Evolutionary conservation across 1,140 invertebrate genomes (phyloP).

Genomic region (Drosophila trapezifrons): DNA sequence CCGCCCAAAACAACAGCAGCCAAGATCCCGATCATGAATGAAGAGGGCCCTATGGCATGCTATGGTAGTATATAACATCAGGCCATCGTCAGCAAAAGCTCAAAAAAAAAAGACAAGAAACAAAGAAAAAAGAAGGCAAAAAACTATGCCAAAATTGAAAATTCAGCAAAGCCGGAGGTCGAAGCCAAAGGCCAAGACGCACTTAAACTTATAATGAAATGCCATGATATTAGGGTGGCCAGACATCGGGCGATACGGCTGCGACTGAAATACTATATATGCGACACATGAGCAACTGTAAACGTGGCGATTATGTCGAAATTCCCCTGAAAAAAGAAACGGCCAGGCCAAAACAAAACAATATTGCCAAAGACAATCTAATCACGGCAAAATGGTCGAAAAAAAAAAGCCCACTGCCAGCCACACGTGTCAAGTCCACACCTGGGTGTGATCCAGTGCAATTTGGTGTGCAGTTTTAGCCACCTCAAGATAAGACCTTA

Average conservation of each 20-base stretch:
- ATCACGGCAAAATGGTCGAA: conserved; percentile 14
- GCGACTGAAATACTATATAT: conserved; percentile 6
- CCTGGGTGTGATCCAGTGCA: conserved; percentile 22
- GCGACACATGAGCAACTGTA: conserved; percentile 7
- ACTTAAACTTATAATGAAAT: conserved; percentile 47
- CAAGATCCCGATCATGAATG: conserved; percentile 25
- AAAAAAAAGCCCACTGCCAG: conserved; percentile 2
- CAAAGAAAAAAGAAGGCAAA: background rate
- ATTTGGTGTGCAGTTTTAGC: conserved; percentile 15
- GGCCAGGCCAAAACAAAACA: conserved; percentile 26
- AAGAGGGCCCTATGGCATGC: conserved; percentile 9
- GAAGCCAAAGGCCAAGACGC: conserved; percentile 34
- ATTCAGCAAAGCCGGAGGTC: conserved; percentile 33
- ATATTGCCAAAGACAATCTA: conserved; percentile 27
- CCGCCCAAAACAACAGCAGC: conserved; percentile 1
- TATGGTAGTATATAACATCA: conserved; percentile 11
- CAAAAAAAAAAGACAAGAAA: too few species aligned
- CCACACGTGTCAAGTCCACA: conserved; percentile 22
- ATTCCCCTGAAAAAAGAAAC: conserved; percentile 12
- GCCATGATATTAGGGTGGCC: conserved; percentile 19
- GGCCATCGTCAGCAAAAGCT: conserved; percentile 4
- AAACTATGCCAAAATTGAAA: conserved; percentile 17
- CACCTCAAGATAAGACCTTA: conserved; percentile 22
- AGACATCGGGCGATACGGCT: conserved; percentile 28
- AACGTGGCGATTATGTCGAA: conserved; percentile 27